Evolutionary conservation across 2,888 invertebrate species (phyloP).

Genomic region (Agrilus mali): DNA sequence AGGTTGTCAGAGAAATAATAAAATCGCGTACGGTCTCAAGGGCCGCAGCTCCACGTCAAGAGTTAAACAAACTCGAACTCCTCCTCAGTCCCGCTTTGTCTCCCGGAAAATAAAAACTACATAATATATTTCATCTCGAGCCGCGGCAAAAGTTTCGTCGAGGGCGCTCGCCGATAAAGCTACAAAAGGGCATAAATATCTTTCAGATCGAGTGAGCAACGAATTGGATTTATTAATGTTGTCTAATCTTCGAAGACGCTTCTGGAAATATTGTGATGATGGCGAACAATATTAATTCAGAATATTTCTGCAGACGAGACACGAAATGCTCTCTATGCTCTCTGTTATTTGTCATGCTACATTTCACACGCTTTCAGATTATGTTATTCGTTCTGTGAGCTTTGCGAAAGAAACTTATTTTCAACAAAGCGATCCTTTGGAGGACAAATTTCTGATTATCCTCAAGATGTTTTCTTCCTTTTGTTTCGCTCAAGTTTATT

Average conservation of each 20-base stretch:
- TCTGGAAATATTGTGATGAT: slow-evolving; percentile 12
- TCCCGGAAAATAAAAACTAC: slow-evolving; percentile 11
- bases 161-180: slow-evolving; percentile 11
- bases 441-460: too few relatives aligned
- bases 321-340: too few relatives aligned
- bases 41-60: too few relatives aligned
- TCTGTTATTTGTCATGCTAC: too few relatives aligned
- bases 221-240: slow-evolving; percentile 14
- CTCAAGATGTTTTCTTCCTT: too few relatives aligned
- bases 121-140: slow-evolving; percentile 16
- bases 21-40: too few relatives aligned
- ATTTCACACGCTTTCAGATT: not conserved
- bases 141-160: slow-evolving; percentile 16
- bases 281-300: slow-evolving; percentile 13
- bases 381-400: not conserved
- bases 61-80: too few relatives aligned
- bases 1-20: too few relatives aligned
- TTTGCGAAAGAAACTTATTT: too few relatives aligned
- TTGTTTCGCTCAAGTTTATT: too few relatives aligned
- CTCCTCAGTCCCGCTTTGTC: too few relatives aligned
- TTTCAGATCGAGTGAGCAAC: slow-evolving; percentile 18
- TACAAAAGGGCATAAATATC: slow-evolving; percentile 15
- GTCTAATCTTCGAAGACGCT: slow-evolving; percentile 13
- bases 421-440: too few relatives aligned
- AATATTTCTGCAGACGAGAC: slow-evolving; percentile 3